Conservation (phyloP, 2,797 vertebrate species). For the Aphelocoma californica region DNA sequence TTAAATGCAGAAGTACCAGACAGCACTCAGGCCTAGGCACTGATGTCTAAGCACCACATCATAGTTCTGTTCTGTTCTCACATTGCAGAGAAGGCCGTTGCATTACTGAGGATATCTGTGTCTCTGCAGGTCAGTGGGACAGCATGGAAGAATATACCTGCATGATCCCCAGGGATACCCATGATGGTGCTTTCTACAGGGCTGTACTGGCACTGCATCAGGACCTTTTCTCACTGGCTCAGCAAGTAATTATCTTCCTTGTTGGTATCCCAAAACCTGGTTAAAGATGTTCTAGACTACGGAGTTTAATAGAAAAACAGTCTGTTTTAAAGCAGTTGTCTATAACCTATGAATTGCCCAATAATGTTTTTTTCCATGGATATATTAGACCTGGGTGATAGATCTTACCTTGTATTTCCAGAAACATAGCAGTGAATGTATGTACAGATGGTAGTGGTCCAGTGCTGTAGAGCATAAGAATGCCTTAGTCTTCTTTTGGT, state of each 20-base stretch:
- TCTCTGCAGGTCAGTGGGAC: constrained; percentile 91
- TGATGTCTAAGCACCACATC: neutral
- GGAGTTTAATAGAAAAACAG: neutral
- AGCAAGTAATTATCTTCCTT: constrained; percentile 82
- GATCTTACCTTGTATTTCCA: neutral
- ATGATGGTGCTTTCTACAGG: constrained; percentile 96
- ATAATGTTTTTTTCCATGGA: neutral
- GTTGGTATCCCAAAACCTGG: neutral
- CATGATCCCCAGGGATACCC: constrained; percentile 97
- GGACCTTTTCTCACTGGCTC: constrained; percentile 96
- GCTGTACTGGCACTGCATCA: constrained; percentile 96
- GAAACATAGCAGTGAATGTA: neutral
- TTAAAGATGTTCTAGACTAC: neutral
- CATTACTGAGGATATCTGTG: neutral
- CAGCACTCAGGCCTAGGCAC: neutral
- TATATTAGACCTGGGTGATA: neutral
- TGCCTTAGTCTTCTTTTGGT: neutral
- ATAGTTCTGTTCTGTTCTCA: neutral
- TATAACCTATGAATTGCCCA: neutral
- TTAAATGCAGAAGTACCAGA: neutral
- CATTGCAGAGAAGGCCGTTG: neutral
- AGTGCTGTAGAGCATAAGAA: neutral
- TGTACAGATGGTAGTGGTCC: neutral
- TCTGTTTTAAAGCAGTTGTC: neutral
- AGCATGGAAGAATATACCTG: constrained; percentile 99